Percentiles rank a stretch among this genome's conserved stretches.
phyloP scores from a whole-genome alignment of 1,140 invertebrate species.

The Diorhabda carinulata region DNA sequence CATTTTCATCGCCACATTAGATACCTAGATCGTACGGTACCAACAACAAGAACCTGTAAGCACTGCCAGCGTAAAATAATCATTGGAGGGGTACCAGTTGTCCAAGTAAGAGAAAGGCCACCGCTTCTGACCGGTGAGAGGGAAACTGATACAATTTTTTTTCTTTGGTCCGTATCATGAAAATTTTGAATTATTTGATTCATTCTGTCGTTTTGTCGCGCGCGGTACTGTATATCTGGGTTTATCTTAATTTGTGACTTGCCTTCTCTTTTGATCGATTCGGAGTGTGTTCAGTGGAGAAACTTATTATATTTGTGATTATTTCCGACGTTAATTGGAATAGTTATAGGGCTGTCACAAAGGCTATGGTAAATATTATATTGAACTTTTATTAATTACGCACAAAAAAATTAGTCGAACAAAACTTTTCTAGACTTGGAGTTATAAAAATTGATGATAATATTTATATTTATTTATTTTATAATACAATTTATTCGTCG shows the following conservation, averaged over 20 bases:
- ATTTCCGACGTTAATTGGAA: no score
- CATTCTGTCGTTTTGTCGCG: background rate
- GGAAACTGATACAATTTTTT: slow-evolving; percentile 21
- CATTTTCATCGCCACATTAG: background rate
- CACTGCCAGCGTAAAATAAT: background rate
- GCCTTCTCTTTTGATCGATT: no score
- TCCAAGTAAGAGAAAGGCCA: slow-evolving; percentile 15
- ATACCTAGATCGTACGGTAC: background rate
- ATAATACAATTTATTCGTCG: no score
- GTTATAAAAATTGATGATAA: no score
- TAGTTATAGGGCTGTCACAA: background rate
- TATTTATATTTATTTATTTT: no score
- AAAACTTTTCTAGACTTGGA: no score
- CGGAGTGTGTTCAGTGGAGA: no score
- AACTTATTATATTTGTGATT: no score
- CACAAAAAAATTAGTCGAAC: background rate
- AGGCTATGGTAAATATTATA: background rate
- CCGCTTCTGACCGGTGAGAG: slow-evolving; percentile 16
- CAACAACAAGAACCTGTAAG: background rate
- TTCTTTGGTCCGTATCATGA: background rate
- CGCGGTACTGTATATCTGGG: background rate
- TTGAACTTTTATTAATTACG: background rate
- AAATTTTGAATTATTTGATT: slow-evolving; percentile 5
- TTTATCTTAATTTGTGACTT: no score
- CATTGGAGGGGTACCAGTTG: background rate